Evolutionary conservation across 2,113 vertebrate genomes (phyloP).

Genomic region (Shinisaurus crocodilurus): DNA sequence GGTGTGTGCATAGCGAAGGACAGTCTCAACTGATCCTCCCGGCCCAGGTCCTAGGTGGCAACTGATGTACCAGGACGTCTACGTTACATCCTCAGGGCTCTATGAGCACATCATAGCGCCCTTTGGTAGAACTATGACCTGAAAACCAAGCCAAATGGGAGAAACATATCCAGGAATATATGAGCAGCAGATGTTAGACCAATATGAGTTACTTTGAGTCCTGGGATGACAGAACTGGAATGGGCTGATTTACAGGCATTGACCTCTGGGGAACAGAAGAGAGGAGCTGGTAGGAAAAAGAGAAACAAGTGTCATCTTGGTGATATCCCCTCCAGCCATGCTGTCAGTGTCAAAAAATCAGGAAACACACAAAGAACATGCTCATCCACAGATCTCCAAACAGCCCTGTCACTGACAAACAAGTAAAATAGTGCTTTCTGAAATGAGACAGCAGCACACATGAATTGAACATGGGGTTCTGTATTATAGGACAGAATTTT

Average conservation of each 20-base stretch:
- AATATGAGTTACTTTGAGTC: neutral
- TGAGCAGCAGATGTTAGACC: neutral
- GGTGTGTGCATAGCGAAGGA: neutral
- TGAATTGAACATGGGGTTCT: neutral
- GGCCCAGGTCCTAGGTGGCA: neutral
- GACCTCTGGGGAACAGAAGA: neutral
- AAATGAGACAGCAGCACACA: neutral
- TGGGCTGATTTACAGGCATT: neutral
- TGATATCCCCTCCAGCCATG: neutral
- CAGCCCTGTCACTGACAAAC: no score
- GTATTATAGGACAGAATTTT: neutral
- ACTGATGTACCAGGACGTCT: neutral
- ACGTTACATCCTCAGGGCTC: neutral
- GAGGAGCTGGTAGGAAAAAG: neutral
- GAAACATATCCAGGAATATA: neutral
- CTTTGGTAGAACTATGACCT: neutral
- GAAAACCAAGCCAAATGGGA: neutral
- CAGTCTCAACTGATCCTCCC: neutral
- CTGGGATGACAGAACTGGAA: neutral
- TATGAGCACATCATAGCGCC: neutral
- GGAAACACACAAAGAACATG: neutral
- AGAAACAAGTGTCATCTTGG: neutral
- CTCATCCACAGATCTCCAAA: neutral
- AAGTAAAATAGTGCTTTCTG: neutral
- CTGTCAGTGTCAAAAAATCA: neutral